Evolutionary conservation across 1,140 invertebrate genomes (phyloP).

Genomic region (Philotrypesis tridentata): DNA sequence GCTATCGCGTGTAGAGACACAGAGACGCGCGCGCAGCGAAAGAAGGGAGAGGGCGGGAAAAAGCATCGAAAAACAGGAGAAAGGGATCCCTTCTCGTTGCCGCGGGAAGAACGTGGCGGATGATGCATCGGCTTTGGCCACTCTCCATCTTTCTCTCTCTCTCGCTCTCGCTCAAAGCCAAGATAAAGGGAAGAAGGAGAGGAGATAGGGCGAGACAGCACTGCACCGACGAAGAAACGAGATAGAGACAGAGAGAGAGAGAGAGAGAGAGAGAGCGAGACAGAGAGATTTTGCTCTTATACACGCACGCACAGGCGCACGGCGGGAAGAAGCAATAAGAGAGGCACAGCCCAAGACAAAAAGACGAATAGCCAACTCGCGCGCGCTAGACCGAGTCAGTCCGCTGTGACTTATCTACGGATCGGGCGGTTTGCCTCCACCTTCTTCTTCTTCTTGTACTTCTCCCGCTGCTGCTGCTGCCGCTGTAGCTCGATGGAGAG

Average conservation of each 20-base stretch:
- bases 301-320: slow-evolving; percentile 66
- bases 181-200: slow-evolving; percentile 49
- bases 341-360: slow-evolving; percentile 58
- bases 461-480: neutral
- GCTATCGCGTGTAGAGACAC: neutral
- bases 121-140: slow-evolving; percentile 26
- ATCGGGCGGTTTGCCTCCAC: slow-evolving; percentile 53
- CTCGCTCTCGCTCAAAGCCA: slow-evolving; percentile 15
- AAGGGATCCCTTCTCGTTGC: neutral
- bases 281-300: slow-evolving; percentile 33
- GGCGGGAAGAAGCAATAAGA: slow-evolving; percentile 60
- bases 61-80: slow-evolving; percentile 37
- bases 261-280: slow-evolving; percentile 62
- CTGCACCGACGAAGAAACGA: slow-evolving; percentile 49
- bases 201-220: slow-evolving; percentile 48
- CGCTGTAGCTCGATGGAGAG: neutral
- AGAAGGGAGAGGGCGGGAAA: neutral
- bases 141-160: neutral
- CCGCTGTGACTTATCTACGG: slow-evolving; percentile 70
- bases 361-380: slow-evolving; percentile 55
- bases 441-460: neutral
- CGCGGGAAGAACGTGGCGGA: slow-evolving; percentile 41
- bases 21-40: neutral
- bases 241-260: slow-evolving; percentile 63
- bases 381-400: slow-evolving; percentile 70